These are phyloP conservation scores for Laticauda colubrina DNA, from an alignment of 2,113 vertebrate genomes.

Conservation along the genomic window DNA sequence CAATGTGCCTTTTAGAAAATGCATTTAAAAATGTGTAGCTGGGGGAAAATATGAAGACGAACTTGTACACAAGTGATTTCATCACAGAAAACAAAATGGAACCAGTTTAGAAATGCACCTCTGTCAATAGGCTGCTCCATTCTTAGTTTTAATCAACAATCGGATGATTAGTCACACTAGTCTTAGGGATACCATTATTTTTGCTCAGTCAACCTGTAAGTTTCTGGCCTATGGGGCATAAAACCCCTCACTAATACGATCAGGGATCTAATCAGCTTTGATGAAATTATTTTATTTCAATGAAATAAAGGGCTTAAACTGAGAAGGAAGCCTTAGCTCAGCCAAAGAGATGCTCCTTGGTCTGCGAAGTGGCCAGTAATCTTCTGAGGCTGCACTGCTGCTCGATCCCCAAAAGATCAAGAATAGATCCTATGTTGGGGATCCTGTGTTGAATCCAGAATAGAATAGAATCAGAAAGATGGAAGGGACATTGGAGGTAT, in stretches of 20 bases:
- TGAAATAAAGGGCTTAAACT: background rate
- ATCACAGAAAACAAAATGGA: background rate
- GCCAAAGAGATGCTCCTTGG: background rate
- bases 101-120: background rate
- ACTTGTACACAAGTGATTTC: background rate
- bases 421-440: background rate
- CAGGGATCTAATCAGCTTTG: background rate
- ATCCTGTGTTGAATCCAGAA: background rate
- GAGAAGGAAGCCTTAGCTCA: background rate
- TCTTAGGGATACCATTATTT: background rate
- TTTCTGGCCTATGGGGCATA: background rate
- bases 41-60: background rate
- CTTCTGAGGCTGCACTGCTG: background rate
- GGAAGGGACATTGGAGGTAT: no score
- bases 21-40: background rate
- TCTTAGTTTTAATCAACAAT: background rate
- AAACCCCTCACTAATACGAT: background rate
- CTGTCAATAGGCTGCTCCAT: background rate
- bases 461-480: no score
- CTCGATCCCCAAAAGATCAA: background rate
- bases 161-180: background rate
- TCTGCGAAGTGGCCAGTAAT: background rate
- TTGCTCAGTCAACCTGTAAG: background rate
- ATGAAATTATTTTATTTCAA: no score
- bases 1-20: background rate